A percentile compares a stretch with the other conserved stretches of the same genome.
phyloP scores from a whole-genome alignment of 1,140 invertebrate species.

The Subanguina moxae region DNA sequence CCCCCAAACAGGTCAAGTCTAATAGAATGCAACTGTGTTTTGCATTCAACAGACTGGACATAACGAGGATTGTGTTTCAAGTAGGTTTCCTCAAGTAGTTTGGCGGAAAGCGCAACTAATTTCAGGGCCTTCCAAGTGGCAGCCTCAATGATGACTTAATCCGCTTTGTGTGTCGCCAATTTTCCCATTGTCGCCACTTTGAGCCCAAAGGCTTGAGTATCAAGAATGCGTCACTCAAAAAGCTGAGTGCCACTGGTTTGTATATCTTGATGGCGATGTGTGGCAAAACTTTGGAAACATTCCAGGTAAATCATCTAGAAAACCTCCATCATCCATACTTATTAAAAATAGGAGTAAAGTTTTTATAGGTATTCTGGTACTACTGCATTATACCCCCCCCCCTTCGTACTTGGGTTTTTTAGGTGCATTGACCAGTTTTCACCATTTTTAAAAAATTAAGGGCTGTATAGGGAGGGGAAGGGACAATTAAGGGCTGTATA shows the following conservation, averaged over 20 bases:
- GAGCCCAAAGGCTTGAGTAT: background rate
- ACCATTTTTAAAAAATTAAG: too few species aligned
- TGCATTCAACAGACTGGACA: background rate
- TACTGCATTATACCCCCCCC: too few species aligned
- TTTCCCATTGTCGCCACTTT: background rate
- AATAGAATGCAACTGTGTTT: background rate
- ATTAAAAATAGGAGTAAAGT: too few species aligned
- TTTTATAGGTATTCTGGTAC: too few species aligned
- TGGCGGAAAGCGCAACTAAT: background rate
- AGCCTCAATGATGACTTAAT: background rate
- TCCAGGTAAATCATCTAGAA: background rate
- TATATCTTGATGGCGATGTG: background rate
- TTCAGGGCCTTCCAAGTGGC: background rate
- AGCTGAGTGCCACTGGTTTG: background rate
- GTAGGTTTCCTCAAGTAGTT: background rate
- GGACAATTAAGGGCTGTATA: too few species aligned
- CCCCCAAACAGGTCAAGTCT: background rate
- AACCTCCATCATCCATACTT: too few species aligned
- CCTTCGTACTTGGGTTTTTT: too few species aligned
- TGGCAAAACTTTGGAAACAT: constrained; percentile 1
- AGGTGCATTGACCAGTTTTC: too few species aligned
- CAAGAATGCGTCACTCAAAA: background rate
- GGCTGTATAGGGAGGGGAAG: too few species aligned
- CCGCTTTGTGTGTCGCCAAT: background rate
- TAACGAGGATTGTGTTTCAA: background rate